These are phyloP conservation scores for Artibeus jamaicensis DNA, from an alignment of 2,797 vertebrate genomes.

Conservation along the genomic window DNA sequence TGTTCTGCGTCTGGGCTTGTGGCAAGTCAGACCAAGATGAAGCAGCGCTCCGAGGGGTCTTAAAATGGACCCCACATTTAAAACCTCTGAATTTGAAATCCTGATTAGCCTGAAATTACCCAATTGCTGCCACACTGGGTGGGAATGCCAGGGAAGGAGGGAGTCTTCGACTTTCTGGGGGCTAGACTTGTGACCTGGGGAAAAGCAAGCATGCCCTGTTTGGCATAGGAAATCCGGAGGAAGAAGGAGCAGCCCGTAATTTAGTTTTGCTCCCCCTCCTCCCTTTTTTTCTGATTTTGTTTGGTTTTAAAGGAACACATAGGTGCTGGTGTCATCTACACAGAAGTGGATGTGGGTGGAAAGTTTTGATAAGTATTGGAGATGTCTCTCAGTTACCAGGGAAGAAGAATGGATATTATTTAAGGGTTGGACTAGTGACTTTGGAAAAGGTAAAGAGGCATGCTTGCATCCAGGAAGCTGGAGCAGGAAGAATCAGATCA, in stretches of 20 bases:
- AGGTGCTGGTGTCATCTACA: background rate
- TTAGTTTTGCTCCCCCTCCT: background rate
- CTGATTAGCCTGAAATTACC: constrained; percentile 66
- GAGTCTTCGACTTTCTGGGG: background rate
- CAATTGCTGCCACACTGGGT: constrained; percentile 32
- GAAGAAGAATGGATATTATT: background rate
- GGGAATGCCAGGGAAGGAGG: background rate
- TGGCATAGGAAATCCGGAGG: background rate
- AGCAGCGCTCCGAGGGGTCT: constrained; percentile 73
- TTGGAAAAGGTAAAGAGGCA: background rate
- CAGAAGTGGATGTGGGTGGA: background rate
- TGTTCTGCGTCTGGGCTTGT: constrained; percentile 80
- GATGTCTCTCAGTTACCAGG: background rate
- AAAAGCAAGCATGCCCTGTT: background rate
- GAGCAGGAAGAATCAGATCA: background rate
- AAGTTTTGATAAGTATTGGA: background rate
- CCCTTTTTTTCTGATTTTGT: background rate
- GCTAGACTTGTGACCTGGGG: background rate
- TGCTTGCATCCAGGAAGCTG: background rate
- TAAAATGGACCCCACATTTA: constrained; percentile 66
- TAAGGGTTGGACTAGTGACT: background rate
- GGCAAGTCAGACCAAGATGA: constrained; percentile 75
- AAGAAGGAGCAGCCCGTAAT: background rate
- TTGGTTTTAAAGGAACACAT: background rate
- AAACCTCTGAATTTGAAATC: constrained; percentile 61